These are phyloP conservation scores for Pseudorectes ferrugineus DNA, from an alignment of 2,113 vertebrate species.

Conservation along the genomic window DNA sequence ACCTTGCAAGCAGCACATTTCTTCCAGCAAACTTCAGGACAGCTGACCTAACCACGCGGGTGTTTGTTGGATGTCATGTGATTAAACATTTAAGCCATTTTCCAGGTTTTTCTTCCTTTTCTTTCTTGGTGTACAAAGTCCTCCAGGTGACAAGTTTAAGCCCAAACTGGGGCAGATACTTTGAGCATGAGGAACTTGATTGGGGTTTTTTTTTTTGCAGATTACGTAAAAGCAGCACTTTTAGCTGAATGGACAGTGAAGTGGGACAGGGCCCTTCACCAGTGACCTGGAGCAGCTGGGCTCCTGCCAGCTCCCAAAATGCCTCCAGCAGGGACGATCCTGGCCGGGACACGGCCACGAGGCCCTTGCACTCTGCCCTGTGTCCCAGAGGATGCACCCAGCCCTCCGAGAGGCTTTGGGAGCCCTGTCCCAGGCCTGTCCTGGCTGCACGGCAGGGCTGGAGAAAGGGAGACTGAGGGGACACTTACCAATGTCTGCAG, in stretches of 20 bases:
- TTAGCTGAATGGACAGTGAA: background rate
- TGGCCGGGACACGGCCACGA: fast-evolving
- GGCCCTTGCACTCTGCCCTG: background rate
- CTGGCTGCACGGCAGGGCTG: background rate
- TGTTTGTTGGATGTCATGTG: background rate
- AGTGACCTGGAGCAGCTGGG: background rate
- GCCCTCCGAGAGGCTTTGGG: background rate
- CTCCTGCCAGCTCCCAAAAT: background rate
- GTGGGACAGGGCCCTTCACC: background rate
- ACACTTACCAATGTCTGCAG: background rate
- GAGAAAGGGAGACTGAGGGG: background rate
- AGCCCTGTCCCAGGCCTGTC: background rate
- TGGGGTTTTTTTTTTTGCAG: background rate
- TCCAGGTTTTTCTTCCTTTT: background rate
- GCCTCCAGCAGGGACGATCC: background rate
- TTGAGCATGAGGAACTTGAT: background rate
- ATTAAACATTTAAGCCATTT: background rate
- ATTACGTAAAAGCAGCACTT: background rate
- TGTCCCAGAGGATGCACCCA: background rate
- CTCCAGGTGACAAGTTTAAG: background rate
- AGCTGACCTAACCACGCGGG: fast-evolving
- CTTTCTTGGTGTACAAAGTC: background rate
- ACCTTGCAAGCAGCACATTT: background rate
- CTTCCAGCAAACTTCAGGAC: background rate
- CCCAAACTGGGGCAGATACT: background rate